Conservation (phyloP, 2,888 invertebrate species). For the Leistus spinibarbis region DNA sequence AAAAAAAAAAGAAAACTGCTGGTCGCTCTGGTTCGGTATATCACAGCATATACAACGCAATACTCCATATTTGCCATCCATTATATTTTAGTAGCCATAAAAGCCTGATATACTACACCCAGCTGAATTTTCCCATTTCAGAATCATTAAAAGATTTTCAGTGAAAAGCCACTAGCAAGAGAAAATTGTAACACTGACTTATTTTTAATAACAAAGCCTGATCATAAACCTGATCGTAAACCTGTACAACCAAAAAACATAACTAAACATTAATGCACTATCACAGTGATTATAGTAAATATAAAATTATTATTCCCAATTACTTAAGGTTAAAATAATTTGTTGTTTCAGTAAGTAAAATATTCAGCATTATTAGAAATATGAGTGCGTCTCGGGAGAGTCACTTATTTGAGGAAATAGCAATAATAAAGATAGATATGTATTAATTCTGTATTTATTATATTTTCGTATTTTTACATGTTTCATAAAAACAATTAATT, state of each 20-base stretch:
- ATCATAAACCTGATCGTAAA: not conserved
- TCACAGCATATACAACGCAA: not conserved
- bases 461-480: not conserved
- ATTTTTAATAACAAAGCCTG: not conserved
- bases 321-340: too few species aligned
- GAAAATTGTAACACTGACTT: not conserved
- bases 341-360: too few species aligned
- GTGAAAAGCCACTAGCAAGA: not conserved
- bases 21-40: not conserved
- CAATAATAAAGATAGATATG: not conserved
- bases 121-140: slow-evolving; percentile 29
- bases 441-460: not conserved
- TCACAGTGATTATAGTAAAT: not conserved
- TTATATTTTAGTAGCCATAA: slow-evolving; percentile 32
- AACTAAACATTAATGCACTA: not conserved
- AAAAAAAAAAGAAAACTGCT: not conserved
- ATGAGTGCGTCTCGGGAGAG: too few species aligned
- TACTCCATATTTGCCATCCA: slow-evolving; percentile 24
- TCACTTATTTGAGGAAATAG: too few species aligned
- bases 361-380: too few species aligned
- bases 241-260: not conserved
- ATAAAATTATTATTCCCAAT: not conserved
- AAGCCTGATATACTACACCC: slow-evolving; percentile 26
- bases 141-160: slow-evolving; percentile 28
- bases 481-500: not conserved